A percentile compares a stretch with the other conserved stretches of the same genome.
Evolutionary conservation across 1,140 invertebrate species (phyloP).

Genomic region (Bombus picipes): DNA sequence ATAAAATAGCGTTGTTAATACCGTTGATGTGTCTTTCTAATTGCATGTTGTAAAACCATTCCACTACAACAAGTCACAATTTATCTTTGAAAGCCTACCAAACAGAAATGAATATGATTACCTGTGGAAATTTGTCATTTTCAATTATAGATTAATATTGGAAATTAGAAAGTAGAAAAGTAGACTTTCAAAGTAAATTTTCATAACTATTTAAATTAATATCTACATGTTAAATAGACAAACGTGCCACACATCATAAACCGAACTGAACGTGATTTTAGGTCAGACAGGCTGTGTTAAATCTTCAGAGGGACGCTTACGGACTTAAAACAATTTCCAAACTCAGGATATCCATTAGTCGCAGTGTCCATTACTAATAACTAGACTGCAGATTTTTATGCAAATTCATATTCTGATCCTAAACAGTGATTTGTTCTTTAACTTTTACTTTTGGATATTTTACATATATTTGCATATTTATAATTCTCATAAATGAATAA

Average conservation of each 20-base stretch:
- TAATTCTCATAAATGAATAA: neutral
- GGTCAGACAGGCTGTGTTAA: neutral
- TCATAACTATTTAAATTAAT: neutral
- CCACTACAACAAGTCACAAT: neutral
- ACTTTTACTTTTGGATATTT: neutral
- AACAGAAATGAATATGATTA: neutral
- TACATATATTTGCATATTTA: neutral
- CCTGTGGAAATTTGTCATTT: neutral
- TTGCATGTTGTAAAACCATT: neutral
- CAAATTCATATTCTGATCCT: neutral
- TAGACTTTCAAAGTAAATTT: constrained; percentile 16
- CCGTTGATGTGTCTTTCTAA: neutral
- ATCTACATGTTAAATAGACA: constrained; percentile 1
- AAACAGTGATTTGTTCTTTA: no score
- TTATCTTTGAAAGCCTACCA: neutral
- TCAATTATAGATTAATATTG: no score
- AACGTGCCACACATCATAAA: constrained; percentile 35
- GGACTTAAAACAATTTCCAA: neutral
- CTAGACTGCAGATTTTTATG: neutral
- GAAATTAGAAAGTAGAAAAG: neutral
- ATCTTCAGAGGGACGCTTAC: neutral
- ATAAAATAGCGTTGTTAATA: constrained; percentile 55
- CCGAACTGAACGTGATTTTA: constrained; percentile 1
- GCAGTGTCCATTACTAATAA: neutral
- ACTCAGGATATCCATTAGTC: neutral